A percentile compares a stretch with the other conserved stretches of the same genome.
Conservation (phyloP, 2,797 vertebrate species). For the Gadopsis bispinosus region DNA sequence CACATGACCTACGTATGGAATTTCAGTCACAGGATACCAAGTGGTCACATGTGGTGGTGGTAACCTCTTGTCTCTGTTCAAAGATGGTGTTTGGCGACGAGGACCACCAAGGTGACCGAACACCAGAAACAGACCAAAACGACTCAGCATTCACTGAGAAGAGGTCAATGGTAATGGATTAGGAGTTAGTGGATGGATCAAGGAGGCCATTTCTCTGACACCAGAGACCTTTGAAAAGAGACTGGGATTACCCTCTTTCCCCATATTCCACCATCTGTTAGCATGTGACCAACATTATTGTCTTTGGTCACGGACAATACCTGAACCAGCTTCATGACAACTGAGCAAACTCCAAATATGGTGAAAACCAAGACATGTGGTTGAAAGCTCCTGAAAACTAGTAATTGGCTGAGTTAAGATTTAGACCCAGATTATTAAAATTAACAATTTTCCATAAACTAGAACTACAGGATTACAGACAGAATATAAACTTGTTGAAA, state of each 20-base stretch:
- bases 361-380: conserved; percentile 2
- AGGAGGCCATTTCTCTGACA: not conserved
- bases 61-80: not conserved
- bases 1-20: not conserved
- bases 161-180: not conserved
- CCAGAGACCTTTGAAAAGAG: not conserved
- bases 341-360: too few relatives aligned
- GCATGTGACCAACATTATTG: not conserved
- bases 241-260: not conserved
- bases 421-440: conserved; percentile 12
- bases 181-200: not conserved
- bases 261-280: not conserved
- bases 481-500: not conserved
- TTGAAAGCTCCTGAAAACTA: not conserved
- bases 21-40: not conserved
- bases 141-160: not conserved
- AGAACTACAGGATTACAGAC: not conserved
- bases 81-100: not conserved
- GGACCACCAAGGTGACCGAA: not conserved
- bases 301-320: not conserved
- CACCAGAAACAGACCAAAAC: conserved; percentile 3
- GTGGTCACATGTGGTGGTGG: not conserved
- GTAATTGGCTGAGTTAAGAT: not conserved
- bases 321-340: not conserved
- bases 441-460: not conserved